These are phyloP conservation scores for Poecile montanus DNA, from an alignment of 2,797 vertebrate genomes.

Conservation along the genomic window DNA sequence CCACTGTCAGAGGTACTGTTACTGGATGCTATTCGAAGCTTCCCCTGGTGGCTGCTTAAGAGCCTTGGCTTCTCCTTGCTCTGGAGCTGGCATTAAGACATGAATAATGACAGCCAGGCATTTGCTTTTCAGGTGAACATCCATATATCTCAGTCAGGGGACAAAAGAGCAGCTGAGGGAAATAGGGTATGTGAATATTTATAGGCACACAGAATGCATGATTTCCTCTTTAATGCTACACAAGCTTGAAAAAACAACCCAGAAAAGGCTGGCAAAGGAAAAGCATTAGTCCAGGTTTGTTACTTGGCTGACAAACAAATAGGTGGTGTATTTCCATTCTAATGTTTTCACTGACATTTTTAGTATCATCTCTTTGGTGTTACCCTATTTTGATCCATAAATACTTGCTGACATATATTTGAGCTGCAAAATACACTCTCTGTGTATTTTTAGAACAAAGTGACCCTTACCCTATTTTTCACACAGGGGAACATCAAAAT, in stretches of 20 bases:
- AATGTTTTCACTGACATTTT: conserved; percentile 22
- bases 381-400: conserved; percentile 25
- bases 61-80: conserved; percentile 25
- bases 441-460: conserved; percentile 63
- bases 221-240: conserved; percentile 45
- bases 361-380: conserved; percentile 7
- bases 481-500: neutral
- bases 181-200: conserved; percentile 43
- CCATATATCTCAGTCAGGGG: conserved; percentile 17
- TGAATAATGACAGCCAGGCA: conserved; percentile 38
- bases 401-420: conserved; percentile 35
- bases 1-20: neutral
- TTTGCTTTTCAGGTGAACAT: conserved; percentile 58
- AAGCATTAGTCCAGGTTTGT: conserved; percentile 29
- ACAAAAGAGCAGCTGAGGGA: conserved; percentile 15
- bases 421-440: conserved; percentile 17
- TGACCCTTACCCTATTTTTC: conserved; percentile 4
- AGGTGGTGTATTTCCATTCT: conserved; percentile 26
- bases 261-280: neutral
- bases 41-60: neutral
- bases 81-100: conserved; percentile 4
- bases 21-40: neutral
- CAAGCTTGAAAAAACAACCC: neutral
- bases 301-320: conserved; percentile 25
- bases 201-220: conserved; percentile 33